phyloP scores from a whole-genome alignment of 2,113 vertebrate genomes.

The Gracilinanus agilis region DNA sequence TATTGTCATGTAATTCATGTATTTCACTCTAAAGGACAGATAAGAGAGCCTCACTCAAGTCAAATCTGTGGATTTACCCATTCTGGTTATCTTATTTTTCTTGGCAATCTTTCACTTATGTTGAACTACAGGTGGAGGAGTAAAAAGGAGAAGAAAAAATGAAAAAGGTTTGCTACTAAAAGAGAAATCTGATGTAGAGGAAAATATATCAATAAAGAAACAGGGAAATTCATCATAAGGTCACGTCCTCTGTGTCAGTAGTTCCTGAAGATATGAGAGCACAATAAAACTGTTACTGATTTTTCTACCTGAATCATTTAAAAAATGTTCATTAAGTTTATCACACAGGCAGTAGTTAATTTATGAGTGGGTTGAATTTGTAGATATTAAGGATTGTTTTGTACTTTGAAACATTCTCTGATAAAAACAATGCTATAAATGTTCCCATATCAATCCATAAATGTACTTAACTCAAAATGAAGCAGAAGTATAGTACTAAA shows the following conservation, averaged over 20 bases:
- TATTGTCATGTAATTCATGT: not conserved
- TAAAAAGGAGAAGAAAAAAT: not conserved
- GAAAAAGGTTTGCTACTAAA: constrained; percentile 15
- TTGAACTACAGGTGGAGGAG: not conserved
- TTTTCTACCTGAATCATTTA: constrained; percentile 45
- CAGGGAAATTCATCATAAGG: constrained; percentile 34
- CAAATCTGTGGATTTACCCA: not conserved
- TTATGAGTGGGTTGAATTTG: not conserved
- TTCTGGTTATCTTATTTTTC: constrained; percentile 15
- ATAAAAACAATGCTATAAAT: constrained; percentile 21
- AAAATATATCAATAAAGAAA: constrained; percentile 39
- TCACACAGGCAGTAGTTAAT: constrained; percentile 17
- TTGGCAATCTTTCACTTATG: not conserved
- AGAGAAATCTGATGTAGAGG: not conserved
- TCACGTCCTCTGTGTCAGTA: constrained; percentile 23
- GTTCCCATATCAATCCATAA: constrained; percentile 30
- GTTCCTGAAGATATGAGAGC: constrained; percentile 29
- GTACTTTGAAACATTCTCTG: constrained; percentile 26
- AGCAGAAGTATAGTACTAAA: not conserved
- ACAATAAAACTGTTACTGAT: constrained; percentile 38
- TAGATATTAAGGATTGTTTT: not conserved
- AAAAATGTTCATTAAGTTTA: constrained; percentile 20
- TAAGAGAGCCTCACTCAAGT: not conserved
- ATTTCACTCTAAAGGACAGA: not conserved
- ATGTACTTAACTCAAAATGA: constrained; percentile 18